Evolutionary conservation across 2,888 invertebrate species (phyloP).

Genomic region (Panzeria rudis): DNA sequence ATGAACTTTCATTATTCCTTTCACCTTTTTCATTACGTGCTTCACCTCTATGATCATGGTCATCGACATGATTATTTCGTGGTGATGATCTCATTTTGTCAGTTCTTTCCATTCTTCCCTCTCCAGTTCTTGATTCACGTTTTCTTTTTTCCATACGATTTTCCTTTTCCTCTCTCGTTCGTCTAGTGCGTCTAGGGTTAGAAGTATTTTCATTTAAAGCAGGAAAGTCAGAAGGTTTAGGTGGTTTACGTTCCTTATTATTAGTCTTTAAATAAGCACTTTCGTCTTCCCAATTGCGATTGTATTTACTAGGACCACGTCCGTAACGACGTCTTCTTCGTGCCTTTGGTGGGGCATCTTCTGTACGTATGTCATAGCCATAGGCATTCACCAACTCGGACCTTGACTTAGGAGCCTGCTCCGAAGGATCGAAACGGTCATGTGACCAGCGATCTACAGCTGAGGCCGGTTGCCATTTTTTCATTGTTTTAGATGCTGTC

Average conservation of each 20-base stretch:
- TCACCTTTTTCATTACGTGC: conserved; percentile 43
- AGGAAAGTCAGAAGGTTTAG: conserved; percentile 86
- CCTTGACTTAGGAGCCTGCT: conserved; percentile 86
- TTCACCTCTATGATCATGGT: conserved; percentile 54
- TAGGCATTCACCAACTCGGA: conserved; percentile 77
- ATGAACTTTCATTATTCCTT: conserved; percentile 72
- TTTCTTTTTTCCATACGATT: conserved; percentile 79
- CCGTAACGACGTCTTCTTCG: conserved; percentile 93
- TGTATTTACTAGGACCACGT: conserved; percentile 96
- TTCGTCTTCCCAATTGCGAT: conserved; percentile 96
- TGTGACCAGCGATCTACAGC: conserved; percentile 91
- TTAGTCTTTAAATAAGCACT: conserved; percentile 90
- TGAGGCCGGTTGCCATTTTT: conserved; percentile 83
- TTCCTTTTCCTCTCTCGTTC: conserved; percentile 80
- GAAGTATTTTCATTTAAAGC: conserved; percentile 82
- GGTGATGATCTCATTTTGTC: conserved; percentile 41
- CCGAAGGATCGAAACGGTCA: conserved; percentile 86
- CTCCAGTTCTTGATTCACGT: conserved; percentile 50
- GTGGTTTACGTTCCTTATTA: conserved; percentile 82
- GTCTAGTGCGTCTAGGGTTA: conserved; percentile 74
- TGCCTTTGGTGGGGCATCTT: conserved; percentile 95
- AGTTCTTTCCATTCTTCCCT: conserved; percentile 36
- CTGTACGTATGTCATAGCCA: conserved; percentile 95
- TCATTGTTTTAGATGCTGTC: conserved; percentile 82
- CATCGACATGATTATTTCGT: conserved; percentile 52